Base-by-base conservation (phyloP, 1,140 invertebrate species). In the Zaprionus ornatus region DNA sequence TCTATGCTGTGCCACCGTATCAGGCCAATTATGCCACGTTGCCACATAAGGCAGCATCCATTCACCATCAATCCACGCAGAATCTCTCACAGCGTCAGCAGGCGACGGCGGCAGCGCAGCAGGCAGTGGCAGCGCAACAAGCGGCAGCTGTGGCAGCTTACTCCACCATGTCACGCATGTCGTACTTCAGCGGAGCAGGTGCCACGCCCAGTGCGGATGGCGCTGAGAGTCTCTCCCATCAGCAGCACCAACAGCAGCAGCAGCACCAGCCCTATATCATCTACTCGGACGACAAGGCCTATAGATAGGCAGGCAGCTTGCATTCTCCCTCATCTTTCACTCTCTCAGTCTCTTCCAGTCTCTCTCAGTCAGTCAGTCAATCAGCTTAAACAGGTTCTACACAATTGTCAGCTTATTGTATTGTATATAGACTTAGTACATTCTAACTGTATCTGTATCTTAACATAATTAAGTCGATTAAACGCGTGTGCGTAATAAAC, bases 21-120 rank as follows among this genome's bases (percentile, higher is more conserved):
- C 94, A 27, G 93, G 94, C 32, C 80, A 95, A 93, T 37, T 94
- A 93, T 65, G 93, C 94, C 7, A 95, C 95, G 15, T 91, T 95
- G 76, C 95, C 95, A 7, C 95, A 95, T 82, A 95, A 95, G 86
- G 80, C 94, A 3, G 71, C 91, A 12, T 91, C 91, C 37, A 86
- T 91, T 17, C 80, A 91, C 57, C 80, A 91, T 55, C 92, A 94
- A 79, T 92, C 92, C 35, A 88, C 81, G 50, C 93, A 94, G 19
- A 94, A 93, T 72, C 93, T 94, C 12, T 93, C 94, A n/a, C 94
- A 94, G 50, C 93, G 94, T 4, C 93, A 94, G 54, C 88, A 88
- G 63, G 68, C 86, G 56, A 15, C 78, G 93, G 19, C 84, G 93
- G 13, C 91, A 37, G 90, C 85, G 52, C 88, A 84, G 62, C 79